Conservation (phyloP, 2,113 vertebrate genomes). For the Chloropsis cyanopogon region DNA sequence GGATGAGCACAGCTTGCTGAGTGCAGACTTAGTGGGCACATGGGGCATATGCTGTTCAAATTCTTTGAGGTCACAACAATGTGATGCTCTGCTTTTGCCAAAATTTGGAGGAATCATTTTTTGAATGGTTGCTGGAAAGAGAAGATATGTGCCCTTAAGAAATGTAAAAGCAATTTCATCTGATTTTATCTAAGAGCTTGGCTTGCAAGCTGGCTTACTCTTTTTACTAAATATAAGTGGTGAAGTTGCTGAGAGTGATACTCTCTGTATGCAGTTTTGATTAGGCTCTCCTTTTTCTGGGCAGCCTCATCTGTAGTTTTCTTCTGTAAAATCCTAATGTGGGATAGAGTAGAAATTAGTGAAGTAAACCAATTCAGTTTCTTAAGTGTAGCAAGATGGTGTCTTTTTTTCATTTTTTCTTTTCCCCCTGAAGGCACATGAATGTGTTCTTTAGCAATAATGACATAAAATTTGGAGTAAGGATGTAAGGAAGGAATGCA, state of each 20-base stretch:
- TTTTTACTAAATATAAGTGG: neutral
- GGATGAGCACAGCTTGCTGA: neutral
- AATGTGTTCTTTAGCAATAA: neutral
- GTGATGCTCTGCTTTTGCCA: neutral
- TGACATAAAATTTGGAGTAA: neutral
- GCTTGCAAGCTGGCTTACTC: neutral
- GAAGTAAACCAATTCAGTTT: neutral
- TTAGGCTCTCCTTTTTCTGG: neutral
- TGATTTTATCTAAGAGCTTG: neutral
- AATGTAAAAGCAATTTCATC: neutral
- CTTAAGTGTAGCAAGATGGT: neutral
- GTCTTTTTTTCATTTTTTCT: neutral
- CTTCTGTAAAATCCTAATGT: neutral
- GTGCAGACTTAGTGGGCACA: neutral
- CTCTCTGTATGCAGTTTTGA: neutral
- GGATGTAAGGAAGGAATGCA: neutral
- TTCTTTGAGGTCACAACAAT: neutral
- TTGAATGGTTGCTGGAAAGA: neutral
- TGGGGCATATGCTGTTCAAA: rapidly evolving
- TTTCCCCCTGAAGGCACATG: neutral
- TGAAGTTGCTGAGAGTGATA: neutral
- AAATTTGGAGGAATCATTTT: neutral
- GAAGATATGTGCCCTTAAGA: neutral
- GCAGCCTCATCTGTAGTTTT: neutral
- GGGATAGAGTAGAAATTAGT: neutral